Evolutionary conservation across 2,113 vertebrate species (phyloP).

Genomic region (Lagenorhynchus albirostris): DNA sequence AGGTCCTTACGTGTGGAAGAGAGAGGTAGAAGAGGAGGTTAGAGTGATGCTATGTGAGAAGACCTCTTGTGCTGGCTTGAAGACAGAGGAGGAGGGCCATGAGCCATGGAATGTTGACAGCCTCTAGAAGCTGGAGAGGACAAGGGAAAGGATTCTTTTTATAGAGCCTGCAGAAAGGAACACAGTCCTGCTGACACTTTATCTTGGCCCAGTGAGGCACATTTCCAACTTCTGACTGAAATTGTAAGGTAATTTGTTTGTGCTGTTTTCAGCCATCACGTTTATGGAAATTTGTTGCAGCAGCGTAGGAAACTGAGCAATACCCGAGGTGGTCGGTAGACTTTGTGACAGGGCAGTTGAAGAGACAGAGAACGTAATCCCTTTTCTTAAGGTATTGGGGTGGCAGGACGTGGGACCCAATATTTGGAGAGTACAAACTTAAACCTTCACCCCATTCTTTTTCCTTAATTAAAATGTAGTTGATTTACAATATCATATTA

Average conservation of each 20-base stretch:
- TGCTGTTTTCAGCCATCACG: neutral
- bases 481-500: neutral
- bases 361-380: neutral
- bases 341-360: neutral
- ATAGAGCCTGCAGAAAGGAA: neutral
- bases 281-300: neutral
- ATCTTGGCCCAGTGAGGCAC: neutral
- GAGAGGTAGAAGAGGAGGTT: neutral
- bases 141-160: neutral
- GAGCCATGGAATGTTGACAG: neutral
- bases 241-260: neutral
- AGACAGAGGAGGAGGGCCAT: neutral
- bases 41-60: neutral
- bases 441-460: neutral
- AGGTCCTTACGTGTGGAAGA: neutral
- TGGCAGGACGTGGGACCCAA: neutral
- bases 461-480: neutral
- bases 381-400: neutral
- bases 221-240: neutral
- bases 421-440: neutral
- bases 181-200: neutral
- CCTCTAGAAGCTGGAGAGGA: neutral
- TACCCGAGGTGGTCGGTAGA: neutral
- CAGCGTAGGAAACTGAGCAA: neutral
- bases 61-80: neutral